These are phyloP conservation scores for Acanthornis magna DNA, from an alignment of 2,797 vertebrate genomes.

Conservation along the genomic window DNA sequence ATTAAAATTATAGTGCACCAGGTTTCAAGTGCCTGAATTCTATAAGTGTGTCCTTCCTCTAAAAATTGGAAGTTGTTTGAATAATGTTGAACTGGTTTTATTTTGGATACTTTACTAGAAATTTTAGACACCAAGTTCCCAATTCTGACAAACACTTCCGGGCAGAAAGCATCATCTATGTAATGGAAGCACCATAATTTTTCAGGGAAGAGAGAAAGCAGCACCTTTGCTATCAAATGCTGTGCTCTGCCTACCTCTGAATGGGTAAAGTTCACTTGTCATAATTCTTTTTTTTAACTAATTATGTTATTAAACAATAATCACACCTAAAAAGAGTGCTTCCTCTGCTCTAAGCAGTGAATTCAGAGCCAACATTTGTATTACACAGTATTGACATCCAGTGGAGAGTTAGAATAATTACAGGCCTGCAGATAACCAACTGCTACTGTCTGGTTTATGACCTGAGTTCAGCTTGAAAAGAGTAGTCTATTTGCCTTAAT, in stretches of 20 bases:
- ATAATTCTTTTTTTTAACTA: background rate
- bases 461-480: background rate
- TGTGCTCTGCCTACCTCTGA: background rate
- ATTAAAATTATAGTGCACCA: background rate
- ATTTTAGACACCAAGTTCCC: background rate
- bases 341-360: background rate
- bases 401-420: constrained; percentile 76
- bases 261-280: background rate
- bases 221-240: background rate
- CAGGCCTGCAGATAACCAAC: constrained; percentile 60
- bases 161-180: background rate
- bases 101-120: background rate
- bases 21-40: background rate
- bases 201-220: background rate
- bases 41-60: background rate
- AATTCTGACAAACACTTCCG: background rate
- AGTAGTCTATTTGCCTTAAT: background rate
- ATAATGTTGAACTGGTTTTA: background rate
- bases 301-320: background rate
- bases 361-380: constrained; percentile 51
- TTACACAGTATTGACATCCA: constrained; percentile 80
- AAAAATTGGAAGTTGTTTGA: background rate
- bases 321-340: background rate
- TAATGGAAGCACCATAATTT: background rate
- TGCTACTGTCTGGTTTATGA: background rate